Conservation (phyloP, 1,140 invertebrate genomes). For the Zaprionus camerounensis region DNA sequence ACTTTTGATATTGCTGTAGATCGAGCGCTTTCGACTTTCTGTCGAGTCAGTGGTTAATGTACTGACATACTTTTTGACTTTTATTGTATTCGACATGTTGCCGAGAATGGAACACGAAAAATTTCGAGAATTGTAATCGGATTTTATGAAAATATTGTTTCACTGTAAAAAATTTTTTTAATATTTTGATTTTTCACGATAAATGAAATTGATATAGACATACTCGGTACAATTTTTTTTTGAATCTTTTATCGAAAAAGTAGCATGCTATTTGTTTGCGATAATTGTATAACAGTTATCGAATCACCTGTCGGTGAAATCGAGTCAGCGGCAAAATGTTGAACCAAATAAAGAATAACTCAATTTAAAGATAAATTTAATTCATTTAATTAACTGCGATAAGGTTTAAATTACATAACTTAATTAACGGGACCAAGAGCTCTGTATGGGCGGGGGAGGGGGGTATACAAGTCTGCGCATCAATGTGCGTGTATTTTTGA, state of each 20-base stretch:
- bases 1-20: slow-evolving; percentile 7
- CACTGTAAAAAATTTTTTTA: background rate
- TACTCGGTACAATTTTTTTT: background rate
- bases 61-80: background rate
- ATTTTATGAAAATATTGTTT: background rate
- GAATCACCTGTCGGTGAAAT: background rate
- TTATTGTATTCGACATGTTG: slow-evolving; percentile 10
- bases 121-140: slow-evolving; percentile 1
- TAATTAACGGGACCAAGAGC: slow-evolving; percentile 54
- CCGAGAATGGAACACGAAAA: background rate
- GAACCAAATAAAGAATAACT: background rate
- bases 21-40: background rate
- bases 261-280: background rate
- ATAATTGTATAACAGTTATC: background rate
- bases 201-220: background rate
- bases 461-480: slow-evolving; percentile 36
- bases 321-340: slow-evolving; percentile 5
- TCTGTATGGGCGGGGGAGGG: slow-evolving; percentile 3
- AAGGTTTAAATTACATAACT: slow-evolving; percentile 66
- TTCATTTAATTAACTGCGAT: slow-evolving; percentile 63
- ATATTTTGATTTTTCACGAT: slow-evolving; percentile 1
- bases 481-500: slow-evolving; percentile 24
- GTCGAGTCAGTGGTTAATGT: background rate
- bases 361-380: slow-evolving; percentile 50
- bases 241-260: background rate